Conservation (phyloP, 2,113 vertebrate species). For the Pelusios castaneus region DNA sequence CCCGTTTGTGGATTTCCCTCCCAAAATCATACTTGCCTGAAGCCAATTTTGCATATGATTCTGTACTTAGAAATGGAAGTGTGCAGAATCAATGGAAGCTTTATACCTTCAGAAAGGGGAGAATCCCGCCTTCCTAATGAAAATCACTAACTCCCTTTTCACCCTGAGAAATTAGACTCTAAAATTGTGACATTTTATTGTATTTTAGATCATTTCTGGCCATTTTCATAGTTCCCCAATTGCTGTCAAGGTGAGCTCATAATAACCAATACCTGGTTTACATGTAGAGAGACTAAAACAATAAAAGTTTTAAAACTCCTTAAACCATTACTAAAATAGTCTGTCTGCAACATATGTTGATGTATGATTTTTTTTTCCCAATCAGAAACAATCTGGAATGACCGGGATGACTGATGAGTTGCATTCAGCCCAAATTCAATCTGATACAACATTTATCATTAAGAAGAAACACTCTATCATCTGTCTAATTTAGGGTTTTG, state of each 20-base stretch:
- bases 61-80: not conserved
- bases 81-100: not conserved
- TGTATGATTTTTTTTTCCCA: not conserved
- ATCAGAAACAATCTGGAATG: not conserved
- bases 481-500: not conserved
- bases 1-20: not conserved
- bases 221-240: not conserved
- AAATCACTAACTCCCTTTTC: not conserved
- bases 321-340: not conserved
- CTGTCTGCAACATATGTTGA: not conserved
- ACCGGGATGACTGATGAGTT: not conserved
- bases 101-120: constrained; percentile 8
- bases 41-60: constrained; percentile 4
- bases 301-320: not conserved
- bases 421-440: not conserved
- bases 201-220: not conserved
- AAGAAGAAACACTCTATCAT: not conserved
- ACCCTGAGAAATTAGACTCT: not conserved
- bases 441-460: not conserved
- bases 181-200: not conserved
- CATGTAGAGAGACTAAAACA: not conserved
- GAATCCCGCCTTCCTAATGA: not conserved
- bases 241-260: not conserved
- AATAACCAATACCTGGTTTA: rapidly evolving
- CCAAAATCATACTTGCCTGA: not conserved